phyloP scores from a whole-genome alignment of 2,888 invertebrate genomes.

The Entomobrya multifasciata region DNA sequence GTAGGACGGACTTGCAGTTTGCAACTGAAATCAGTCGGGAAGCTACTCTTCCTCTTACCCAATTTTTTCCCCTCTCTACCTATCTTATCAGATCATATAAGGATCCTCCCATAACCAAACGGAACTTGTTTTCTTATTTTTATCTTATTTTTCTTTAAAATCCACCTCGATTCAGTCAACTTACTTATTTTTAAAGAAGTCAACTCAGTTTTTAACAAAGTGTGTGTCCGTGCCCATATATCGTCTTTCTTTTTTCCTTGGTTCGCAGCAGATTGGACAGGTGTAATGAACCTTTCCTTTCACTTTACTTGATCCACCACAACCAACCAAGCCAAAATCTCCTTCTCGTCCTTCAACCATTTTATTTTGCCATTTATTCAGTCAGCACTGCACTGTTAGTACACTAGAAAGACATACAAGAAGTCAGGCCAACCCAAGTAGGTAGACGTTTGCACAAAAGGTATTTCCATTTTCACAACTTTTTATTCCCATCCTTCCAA shows the following conservation, averaged over 20 bases:
- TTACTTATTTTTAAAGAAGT: background rate
- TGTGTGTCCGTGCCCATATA: slow-evolving; percentile 1
- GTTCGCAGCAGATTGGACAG: slow-evolving; percentile 57
- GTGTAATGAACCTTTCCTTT: slow-evolving; percentile 64
- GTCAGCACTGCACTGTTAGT: background rate
- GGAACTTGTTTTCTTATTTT: background rate
- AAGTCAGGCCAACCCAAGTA: background rate
- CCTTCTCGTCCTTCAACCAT: too few relatives aligned
- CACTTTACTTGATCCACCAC: slow-evolving; percentile 48
- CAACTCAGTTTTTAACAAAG: slow-evolving; percentile 1
- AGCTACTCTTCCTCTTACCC: too few relatives aligned
- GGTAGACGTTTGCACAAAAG: slow-evolving; percentile 7
- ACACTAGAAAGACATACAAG: background rate
- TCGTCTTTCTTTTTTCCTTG: slow-evolving; percentile 28
- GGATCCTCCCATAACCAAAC: background rate
- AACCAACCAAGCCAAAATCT: too few relatives aligned
- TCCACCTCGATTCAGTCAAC: background rate
- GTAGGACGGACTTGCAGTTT: too few relatives aligned
- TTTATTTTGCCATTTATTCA: background rate
- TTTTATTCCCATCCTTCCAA: background rate
- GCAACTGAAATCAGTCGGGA: too few relatives aligned
- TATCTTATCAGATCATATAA: background rate
- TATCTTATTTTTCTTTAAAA: background rate
- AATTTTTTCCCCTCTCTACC: background rate
- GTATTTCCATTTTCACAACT: slow-evolving; percentile 16